Percentiles rank a stretch among this genome's conserved stretches.
These are phyloP conservation scores for Syngnathus floridae DNA, from an alignment of 2,113 vertebrate genomes.

Conservation along the genomic window DNA sequence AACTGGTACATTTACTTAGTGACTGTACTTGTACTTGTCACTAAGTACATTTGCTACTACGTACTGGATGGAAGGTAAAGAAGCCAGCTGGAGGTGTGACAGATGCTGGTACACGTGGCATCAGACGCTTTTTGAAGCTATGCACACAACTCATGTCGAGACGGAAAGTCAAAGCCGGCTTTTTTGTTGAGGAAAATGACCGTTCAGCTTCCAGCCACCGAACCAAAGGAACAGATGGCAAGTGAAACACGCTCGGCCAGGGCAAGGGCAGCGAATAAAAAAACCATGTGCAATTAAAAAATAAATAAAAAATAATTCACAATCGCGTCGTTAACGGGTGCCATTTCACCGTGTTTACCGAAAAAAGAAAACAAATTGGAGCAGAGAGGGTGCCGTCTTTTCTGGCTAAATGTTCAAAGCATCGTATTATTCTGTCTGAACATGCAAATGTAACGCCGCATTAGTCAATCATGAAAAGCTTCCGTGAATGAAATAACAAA, in stretches of 20 bases:
- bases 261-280: slow-evolving; percentile 56
- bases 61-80: slow-evolving; percentile 9
- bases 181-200: slow-evolving; percentile 29
- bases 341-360: slow-evolving; percentile 64
- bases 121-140: slow-evolving; percentile 4
- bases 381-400: slow-evolving; percentile 3
- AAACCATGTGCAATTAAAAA: slow-evolving; percentile 43
- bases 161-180: slow-evolving; percentile 52
- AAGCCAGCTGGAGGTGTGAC: slow-evolving; percentile 36
- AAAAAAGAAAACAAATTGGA: slow-evolving; percentile 9
- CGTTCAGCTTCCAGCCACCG: slow-evolving; percentile 22
- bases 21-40: no score
- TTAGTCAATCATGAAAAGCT: slow-evolving; percentile 43
- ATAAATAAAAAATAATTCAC: slow-evolving; percentile 33
- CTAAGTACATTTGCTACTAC: background rate
- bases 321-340: slow-evolving; percentile 53
- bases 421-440: slow-evolving; percentile 46
- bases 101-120: slow-evolving; percentile 23
- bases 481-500: background rate
- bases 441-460: slow-evolving; percentile 44
- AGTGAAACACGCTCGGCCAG: slow-evolving; percentile 55
- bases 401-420: slow-evolving; percentile 49
- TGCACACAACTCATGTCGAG: slow-evolving; percentile 8
- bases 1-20: no score
- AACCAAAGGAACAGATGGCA: slow-evolving; percentile 58